phyloP scores from a whole-genome alignment of 53 echinoderm and acorn worm species.

The Zoroaster sp. region DNA sequence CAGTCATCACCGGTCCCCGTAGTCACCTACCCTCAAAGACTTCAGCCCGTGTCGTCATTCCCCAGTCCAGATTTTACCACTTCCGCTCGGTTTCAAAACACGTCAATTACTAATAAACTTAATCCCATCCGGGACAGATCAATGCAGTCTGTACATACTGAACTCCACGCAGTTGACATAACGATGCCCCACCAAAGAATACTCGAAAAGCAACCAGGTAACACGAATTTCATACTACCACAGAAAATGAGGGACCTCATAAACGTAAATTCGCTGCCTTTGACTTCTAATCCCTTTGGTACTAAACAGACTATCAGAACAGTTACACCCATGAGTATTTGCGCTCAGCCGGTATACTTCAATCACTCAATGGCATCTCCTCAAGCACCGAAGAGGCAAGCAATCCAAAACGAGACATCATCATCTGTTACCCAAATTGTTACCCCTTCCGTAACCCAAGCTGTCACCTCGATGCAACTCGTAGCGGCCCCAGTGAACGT shows the following conservation, averaged over 20 bases:
- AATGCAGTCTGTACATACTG: background rate
- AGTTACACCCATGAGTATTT: background rate
- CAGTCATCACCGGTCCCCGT: background rate
- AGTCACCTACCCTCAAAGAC: background rate
- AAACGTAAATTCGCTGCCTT: no score
- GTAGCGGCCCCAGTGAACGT: background rate
- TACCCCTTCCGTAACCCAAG: background rate
- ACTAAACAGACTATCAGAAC: no score
- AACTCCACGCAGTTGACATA: background rate
- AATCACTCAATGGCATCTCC: background rate
- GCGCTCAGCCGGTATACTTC: background rate
- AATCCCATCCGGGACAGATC: background rate
- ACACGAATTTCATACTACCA: background rate
- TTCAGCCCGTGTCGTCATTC: background rate
- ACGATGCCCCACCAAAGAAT: background rate
- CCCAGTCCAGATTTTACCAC: no score
- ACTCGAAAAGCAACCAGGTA: background rate
- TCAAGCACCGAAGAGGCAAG: background rate
- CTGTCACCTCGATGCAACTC: background rate
- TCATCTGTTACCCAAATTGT: background rate
- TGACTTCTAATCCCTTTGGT: no score
- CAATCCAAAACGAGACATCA: background rate
- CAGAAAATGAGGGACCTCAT: background rate
- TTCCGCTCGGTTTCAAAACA: background rate
- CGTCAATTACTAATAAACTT: background rate